phyloP scores from a whole-genome alignment of 2,113 vertebrate genomes.

The Megaleporinus macrocephalus region DNA sequence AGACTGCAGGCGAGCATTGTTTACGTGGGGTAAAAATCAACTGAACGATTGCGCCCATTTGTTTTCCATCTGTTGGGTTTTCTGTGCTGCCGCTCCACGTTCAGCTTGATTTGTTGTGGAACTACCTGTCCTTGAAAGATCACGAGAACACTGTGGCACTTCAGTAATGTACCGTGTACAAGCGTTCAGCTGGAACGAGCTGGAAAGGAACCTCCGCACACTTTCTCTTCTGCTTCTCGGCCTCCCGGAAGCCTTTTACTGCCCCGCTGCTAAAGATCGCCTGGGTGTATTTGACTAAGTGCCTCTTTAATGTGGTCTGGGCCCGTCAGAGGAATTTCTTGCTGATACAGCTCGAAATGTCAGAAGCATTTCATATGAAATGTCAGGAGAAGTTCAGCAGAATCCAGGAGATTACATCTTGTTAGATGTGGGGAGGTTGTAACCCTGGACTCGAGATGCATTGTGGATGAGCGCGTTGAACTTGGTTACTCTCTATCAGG shows the following conservation, averaged over 20 bases:
- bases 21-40: not conserved
- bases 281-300: conserved; percentile 8
- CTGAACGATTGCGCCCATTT: not conserved
- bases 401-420: conserved; percentile 30
- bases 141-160: not conserved
- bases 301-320: not conserved
- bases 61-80: not conserved
- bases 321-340: conserved; percentile 8
- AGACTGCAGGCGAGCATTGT: not conserved
- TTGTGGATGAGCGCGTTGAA: not conserved
- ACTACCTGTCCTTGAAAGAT: not conserved
- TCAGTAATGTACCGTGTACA: not conserved
- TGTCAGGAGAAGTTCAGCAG: conserved; percentile 40
- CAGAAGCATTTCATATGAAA: conserved; percentile 20
- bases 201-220: not conserved
- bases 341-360: conserved; percentile 34
- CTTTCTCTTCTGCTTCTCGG: not conserved
- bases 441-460: conserved; percentile 5
- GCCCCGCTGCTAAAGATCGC: not conserved
- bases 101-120: not conserved
- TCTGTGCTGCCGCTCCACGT: not conserved
- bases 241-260: not conserved
- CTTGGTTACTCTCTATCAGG: not conserved
- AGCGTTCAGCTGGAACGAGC: not conserved
- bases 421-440: conserved; percentile 6